Percentiles rank a stretch among this genome's conserved stretches.
These are phyloP conservation scores for Saccostrea echinata DNA, from an alignment of 1,140 invertebrate species.

Conservation along the genomic window DNA sequence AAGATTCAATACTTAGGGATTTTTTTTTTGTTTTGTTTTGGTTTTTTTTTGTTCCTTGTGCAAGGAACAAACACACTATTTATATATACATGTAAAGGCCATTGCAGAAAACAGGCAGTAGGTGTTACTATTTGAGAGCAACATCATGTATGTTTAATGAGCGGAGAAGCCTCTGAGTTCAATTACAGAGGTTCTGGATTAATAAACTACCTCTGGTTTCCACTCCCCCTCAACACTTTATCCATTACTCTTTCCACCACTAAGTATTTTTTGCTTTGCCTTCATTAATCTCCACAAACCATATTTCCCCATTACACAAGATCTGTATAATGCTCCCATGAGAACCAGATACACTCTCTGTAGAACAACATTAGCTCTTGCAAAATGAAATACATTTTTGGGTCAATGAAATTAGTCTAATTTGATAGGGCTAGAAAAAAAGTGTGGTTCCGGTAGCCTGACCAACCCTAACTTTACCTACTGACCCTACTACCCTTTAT, in stretches of 20 bases:
- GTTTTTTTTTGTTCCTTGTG: no score
- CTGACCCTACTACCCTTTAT: no score
- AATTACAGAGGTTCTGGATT: slow-evolving; percentile 3
- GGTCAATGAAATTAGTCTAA: not conserved
- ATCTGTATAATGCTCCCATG: not conserved
- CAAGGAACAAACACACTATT: no score
- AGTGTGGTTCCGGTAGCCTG: no score
- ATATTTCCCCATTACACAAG: not conserved
- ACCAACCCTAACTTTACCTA: no score
- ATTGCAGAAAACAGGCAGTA: not conserved
- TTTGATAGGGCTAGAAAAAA: no score
- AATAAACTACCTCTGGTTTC: not conserved
- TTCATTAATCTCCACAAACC: not conserved
- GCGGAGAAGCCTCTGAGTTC: not conserved
- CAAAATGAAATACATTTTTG: not conserved
- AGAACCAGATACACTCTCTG: not conserved
- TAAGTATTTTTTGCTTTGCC: not conserved
- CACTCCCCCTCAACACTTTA: not conserved
- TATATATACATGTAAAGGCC: not conserved
- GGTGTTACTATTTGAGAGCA: not conserved
- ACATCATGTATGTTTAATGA: slow-evolving; percentile 35
- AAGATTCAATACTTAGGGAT: no score
- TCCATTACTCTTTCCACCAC: not conserved
- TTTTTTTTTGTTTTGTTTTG: no score
- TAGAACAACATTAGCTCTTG: not conserved